A percentile compares a stretch with the other conserved stretches of the same genome.
Evolutionary conservation across 2,113 vertebrate species (phyloP).

Genomic region (Himantopus leucocephalus): DNA sequence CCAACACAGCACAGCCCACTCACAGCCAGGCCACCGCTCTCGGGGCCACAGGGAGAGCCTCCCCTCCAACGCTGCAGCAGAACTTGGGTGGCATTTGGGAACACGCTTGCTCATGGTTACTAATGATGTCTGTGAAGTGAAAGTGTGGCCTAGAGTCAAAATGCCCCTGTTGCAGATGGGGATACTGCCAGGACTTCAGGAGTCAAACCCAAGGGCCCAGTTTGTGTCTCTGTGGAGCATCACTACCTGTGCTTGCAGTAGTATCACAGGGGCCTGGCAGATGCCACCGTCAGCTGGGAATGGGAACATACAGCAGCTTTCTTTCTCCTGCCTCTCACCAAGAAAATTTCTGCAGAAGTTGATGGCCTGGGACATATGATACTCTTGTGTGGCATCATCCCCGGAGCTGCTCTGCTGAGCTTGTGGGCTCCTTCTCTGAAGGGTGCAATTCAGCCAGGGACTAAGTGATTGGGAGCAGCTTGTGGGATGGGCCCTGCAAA

Average conservation of each 20-base stretch:
- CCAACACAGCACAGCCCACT: neutral
- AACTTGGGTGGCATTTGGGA: neutral
- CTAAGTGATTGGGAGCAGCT: neutral
- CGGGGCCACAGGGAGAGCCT: fast-evolving
- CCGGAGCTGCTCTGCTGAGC: neutral
- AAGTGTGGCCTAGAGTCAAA: neutral
- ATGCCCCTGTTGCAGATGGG: neutral
- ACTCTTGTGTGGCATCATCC: neutral
- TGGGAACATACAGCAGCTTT: neutral
- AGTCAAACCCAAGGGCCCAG: neutral
- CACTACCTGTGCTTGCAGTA: neutral
- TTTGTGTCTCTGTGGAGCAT: neutral
- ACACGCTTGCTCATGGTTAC: neutral
- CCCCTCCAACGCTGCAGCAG: neutral
- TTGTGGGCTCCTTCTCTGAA: neutral
- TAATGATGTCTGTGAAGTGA: neutral
- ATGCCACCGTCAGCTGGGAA: neutral
- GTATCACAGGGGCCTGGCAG: neutral
- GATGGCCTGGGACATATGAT: neutral
- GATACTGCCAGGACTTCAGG: neutral
- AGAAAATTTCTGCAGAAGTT: neutral
- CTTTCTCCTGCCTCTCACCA: neutral
- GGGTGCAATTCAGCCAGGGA: neutral
- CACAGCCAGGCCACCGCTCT: neutral
- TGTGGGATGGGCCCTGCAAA: neutral